Evolutionary conservation across 2,888 invertebrate species (phyloP), one percentile per base, ranked within the genome.

Genomic region (Eledona agricola): DNA sequence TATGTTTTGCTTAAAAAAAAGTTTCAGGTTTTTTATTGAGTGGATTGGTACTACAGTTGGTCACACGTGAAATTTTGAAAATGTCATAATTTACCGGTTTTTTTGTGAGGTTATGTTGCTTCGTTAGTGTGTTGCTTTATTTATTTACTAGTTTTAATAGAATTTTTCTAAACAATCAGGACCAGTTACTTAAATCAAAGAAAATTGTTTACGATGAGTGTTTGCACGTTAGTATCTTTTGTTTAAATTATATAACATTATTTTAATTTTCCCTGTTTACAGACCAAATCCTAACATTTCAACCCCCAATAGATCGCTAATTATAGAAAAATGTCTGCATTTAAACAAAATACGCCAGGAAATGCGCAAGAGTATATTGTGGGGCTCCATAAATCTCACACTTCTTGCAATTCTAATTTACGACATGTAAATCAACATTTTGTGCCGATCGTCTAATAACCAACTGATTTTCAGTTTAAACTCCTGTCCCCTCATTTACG

Each of bases 371-470:
- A 79, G 82, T 11, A 67, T 83, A n/a, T 79, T 79, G 58, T 86
- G 86, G 83, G 81, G 83, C 32, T 64, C 77, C 5, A 67, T 85
- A 7, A 86, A 86, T 65, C 74, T 78, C n/a, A 65, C 75, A 4
- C 62, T 85, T 15, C 72, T 86, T 16, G 64, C 80, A 6, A 63
- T 83, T 37, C 74, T 86, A 22, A 66, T 80, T 4, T 84, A 82
- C 66, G 86, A 86, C 67, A 74, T 86, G 86, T 86, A 73, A 79
- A 83, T 75, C 40, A 49, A 23, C 46, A 25, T 23, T 25, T 16
- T 35, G n/a, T 28, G 11, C 2, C n/a, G 19, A 29, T 34, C 5
- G 37, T 12, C 32, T 43, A n/a, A 34, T 53, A n/a, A 20, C 11
- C 29, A 19, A 32, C n/a, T 15, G 35, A 62, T 72, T 74, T 54